phyloP scores from a whole-genome alignment of 2,797 vertebrate genomes.

The Sebastes dallii region DNA sequence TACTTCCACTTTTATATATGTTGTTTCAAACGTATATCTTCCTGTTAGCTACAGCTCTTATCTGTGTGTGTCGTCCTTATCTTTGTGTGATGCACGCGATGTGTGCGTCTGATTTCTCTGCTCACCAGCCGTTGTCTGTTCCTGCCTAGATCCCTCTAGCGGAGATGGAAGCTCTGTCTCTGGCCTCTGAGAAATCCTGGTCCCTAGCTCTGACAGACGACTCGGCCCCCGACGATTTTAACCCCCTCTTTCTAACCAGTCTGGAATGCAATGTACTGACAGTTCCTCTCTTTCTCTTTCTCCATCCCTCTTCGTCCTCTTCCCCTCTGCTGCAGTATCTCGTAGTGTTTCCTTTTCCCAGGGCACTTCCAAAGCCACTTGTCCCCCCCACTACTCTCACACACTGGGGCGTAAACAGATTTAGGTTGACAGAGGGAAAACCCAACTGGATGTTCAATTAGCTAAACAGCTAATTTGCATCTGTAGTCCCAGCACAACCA shows the following conservation, averaged over 20 bases:
- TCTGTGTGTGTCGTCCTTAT: constrained; percentile 31
- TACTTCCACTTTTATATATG: neutral
- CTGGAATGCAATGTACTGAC: constrained; percentile 97
- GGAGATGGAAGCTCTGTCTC: constrained; percentile 99
- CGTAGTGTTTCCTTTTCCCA: constrained; percentile 46
- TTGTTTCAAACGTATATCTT: constrained; percentile 11
- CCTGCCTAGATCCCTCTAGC: constrained; percentile 98
- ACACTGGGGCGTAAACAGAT: neutral
- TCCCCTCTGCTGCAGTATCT: constrained; percentile 48
- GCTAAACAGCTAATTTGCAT: neutral
- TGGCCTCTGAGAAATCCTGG: constrained; percentile 99
- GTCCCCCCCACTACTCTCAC: constrained; percentile 26
- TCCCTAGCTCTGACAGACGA: constrained; percentile 98
- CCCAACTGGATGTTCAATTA: neutral
- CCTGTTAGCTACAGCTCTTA: constrained; percentile 29
- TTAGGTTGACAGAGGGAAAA: neutral
- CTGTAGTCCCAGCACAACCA: neutral
- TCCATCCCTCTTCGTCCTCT: constrained; percentile 35
- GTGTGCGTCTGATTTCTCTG: constrained; percentile 73
- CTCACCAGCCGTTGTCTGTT: constrained; percentile 92
- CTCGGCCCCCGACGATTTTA: constrained; percentile 94
- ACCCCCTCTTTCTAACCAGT: constrained; percentile 94
- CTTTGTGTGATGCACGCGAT: constrained; percentile 22
- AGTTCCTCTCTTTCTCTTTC: constrained; percentile 73
- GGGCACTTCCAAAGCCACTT: constrained; percentile 63